These are phyloP conservation scores for Serripes groenlandicus DNA, from an alignment of 2,888 invertebrate species.

Conservation along the genomic window DNA sequence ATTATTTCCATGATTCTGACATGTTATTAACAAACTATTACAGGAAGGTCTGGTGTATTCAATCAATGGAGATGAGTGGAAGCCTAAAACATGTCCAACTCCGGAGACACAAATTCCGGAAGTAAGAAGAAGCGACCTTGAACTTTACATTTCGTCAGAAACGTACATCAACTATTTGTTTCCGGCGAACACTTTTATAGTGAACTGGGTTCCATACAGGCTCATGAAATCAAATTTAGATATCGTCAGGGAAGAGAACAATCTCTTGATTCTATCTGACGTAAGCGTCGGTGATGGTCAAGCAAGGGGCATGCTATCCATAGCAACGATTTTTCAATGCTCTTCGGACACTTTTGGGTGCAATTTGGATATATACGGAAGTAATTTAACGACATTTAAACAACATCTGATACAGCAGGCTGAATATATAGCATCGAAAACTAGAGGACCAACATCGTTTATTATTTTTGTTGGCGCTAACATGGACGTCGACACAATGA, in stretches of 20 bases:
- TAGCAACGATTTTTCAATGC: not conserved
- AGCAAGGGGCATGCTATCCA: not conserved
- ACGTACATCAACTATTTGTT: constrained; percentile 7
- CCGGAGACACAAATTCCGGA: not conserved
- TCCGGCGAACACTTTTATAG: not conserved
- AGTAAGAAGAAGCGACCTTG: not conserved
- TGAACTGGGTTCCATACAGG: constrained; percentile 15
- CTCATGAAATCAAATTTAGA: constrained; percentile 3
- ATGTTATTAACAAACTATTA: no score
- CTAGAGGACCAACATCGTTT: not conserved
- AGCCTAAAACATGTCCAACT: no score
- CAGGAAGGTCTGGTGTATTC: no score
- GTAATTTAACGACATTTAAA: not conserved
- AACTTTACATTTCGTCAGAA: not conserved
- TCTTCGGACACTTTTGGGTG: not conserved
- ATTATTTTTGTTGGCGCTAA: constrained; percentile 7
- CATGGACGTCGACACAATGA: not conserved
- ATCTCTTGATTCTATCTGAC: not conserved
- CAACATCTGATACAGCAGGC: constrained; percentile 1
- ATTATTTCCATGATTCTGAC: no score
- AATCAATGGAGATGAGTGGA: no score
- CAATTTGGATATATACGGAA: constrained; percentile 14
- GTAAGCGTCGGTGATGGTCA: not conserved
- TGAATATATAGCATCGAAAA: not conserved
- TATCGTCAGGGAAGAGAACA: not conserved